Evolutionary conservation across 1,140 invertebrate species (phyloP).

Genomic region (Drosophila novamexicana): DNA sequence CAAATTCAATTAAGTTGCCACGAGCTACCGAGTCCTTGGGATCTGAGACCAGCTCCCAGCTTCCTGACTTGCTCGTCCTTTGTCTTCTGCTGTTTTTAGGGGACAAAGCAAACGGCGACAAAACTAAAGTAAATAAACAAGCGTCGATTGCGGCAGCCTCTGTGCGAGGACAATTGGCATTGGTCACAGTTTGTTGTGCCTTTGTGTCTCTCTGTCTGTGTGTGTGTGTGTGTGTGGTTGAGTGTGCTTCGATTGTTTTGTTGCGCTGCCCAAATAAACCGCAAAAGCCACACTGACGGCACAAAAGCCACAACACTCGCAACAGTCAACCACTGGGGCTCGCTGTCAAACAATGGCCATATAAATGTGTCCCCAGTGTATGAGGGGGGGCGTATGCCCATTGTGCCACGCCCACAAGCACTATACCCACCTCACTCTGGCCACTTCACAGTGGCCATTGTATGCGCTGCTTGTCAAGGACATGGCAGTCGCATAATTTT

Average conservation of each 20-base stretch:
- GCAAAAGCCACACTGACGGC: constrained; percentile 54
- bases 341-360: constrained; percentile 67
- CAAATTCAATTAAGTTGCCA: constrained; percentile 76
- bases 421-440: neutral
- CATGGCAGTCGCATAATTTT: constrained; percentile 70
- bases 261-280: constrained; percentile 65
- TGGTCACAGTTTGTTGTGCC: constrained; percentile 72
- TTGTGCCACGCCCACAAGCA: constrained; percentile 20
- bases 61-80: neutral
- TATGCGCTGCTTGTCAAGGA: constrained; percentile 55
- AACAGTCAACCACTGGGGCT: constrained; percentile 42
- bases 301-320: constrained; percentile 48
- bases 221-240: constrained; percentile 36
- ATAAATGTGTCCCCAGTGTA: constrained; percentile 61
- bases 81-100: constrained; percentile 62
- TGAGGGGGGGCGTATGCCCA: constrained; percentile 2
- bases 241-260: constrained; percentile 45
- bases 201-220: constrained; percentile 15
- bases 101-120: constrained; percentile 55
- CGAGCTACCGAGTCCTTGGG: neutral
- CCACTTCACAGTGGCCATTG: constrained; percentile 15
- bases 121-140: constrained; percentile 82
- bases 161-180: constrained; percentile 64
- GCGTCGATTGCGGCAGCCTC: constrained; percentile 20
- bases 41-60: neutral